Percentiles rank a stretch among this genome's conserved stretches.
phyloP scores from a whole-genome alignment of 2,113 vertebrate genomes.

The Myanophis thanlyinensis region DNA sequence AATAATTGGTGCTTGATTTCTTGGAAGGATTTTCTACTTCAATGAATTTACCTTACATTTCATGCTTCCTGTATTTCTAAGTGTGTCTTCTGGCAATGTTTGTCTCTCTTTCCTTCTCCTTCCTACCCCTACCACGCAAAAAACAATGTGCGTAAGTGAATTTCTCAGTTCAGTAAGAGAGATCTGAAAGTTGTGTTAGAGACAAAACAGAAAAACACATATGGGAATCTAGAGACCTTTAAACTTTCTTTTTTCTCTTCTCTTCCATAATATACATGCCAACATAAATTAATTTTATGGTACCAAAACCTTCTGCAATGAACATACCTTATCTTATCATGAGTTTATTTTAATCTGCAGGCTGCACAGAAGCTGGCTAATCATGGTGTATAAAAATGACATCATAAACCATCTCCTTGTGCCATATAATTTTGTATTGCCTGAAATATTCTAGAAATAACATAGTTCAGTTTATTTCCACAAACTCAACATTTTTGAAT shows the following conservation, averaged over 20 bases:
- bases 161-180: neutral
- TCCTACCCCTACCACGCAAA: neutral
- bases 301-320: neutral
- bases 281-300: neutral
- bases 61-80: neutral
- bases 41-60: neutral
- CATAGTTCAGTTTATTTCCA: neutral
- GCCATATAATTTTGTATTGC: conserved; percentile 23
- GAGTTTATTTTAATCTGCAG: conserved; percentile 12
- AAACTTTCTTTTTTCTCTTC: neutral
- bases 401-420: conserved; percentile 17
- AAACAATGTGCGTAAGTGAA: neutral
- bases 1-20: neutral
- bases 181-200: neutral
- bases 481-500: neutral
- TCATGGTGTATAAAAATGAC: conserved; percentile 36
- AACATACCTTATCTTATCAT: conserved; percentile 27
- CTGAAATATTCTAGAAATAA: conserved; percentile 14
- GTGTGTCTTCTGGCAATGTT: neutral
- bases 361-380: conserved; percentile 22
- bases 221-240: neutral
- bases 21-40: neutral
- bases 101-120: neutral
- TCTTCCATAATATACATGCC: neutral
- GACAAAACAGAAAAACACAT: neutral